Evolutionary conservation across 2,113 vertebrate genomes (phyloP), one percentile per base, ranked within the genome.

Genomic region (Corythaeola cristata): DNA sequence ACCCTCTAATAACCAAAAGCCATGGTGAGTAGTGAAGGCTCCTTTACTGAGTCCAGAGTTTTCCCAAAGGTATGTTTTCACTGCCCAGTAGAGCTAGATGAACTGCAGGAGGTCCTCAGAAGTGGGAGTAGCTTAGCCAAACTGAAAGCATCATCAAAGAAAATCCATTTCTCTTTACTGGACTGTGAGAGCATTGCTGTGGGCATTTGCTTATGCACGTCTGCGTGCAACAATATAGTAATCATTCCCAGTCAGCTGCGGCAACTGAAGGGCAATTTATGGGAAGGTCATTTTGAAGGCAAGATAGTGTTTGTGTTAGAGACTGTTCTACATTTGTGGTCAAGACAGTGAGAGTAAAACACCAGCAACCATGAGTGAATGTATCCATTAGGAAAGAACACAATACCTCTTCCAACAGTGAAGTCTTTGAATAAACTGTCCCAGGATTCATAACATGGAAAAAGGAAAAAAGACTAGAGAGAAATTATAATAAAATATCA

Each of bases 401-500:
- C 41, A 76, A 23, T 86, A 91, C 49, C 50, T 92, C 78, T 77
- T 89, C 84, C 88, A 44, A n/a, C 45, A 83, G 88, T 89, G 68
- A 85, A 96, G 24, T 26, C 55, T 84, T 64, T 75, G 56, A 94
- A 94, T 64, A 90, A 97, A 15, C 47, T 66, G 52, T 88, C 39
- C 89, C 85, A 95, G n/a, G 63, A 64, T 17, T 37, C 15, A 6
- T 64, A 78, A 44, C 21, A 68, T 9, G 39, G 81, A 79, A 96
- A 96, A 92, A 76, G 53, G 33, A 52, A 85, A 45, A 52, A 95
- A 68, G 21, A 30, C 39, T 75, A 74, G 59, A 50, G 41, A 64
- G 87, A 94, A 95, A 80, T 76, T 5, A 64, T 84, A 92, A 73
- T 83, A 91, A 55, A 85, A 94, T 50, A 82, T 80, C 23, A 69